Base-by-base conservation (phyloP, 2,888 invertebrate species). In the Suillia variegata region DNA sequence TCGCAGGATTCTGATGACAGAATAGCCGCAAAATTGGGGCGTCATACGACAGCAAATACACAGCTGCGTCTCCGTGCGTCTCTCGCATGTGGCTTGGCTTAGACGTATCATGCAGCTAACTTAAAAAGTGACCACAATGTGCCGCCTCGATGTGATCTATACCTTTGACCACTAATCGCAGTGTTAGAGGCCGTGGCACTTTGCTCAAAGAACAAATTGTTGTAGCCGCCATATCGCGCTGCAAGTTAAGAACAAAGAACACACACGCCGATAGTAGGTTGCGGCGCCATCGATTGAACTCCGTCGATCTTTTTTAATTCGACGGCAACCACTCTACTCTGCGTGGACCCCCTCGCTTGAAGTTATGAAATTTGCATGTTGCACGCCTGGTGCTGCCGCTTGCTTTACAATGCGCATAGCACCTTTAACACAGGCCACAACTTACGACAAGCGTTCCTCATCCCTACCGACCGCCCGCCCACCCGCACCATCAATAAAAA, bases 391-490 rank as follows among this genome's bases (percentile, higher is more conserved):
- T 53, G 58, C 48, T n/a, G n/a, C n/a, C n/a, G 53, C 31, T 31
- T 6, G 31, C 31, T n/a, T 58, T 58, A 58, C 58, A 54, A 34
- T 49, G 58, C 58, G 54, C 48, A 34, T 49, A 24, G 58, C 58
- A 58, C 54, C 58, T 54, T 47, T n/a, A 4, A 8, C 38, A n/a
- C 8, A n/a, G 38, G 38, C 12, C 38, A n/a, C n/a, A n/a, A n/a
- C n/a, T n/a, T n/a, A n/a, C n/a, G n/a, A n/a, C n/a, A n/a, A n/a
- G n/a, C n/a, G n/a, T n/a, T n/a, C n/a, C n/a, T n/a, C n/a, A n/a
- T n/a, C n/a, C n/a, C 8, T n/a, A 20, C 6, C 45, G 45, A 5
- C 4, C 17, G 18, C 8, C 17, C 45, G 45, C 10, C 38, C 38
- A n/a, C 6, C 13, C n/a, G 4, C 38, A 3, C 8, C n/a, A 21